Evolutionary conservation across 1,140 invertebrate species (phyloP).

Genomic region (honey bee (Apis mellifera)): Amel_HAv3.1 CM009937.2:9811001-9811500

Average conservation of each 20-base stretch:
- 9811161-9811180: too few species aligned
- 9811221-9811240: too few species aligned
- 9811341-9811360: not conserved
- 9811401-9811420: slow-evolving; percentile 11
- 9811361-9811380: not conserved
- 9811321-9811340: too few species aligned
- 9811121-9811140: too few species aligned
- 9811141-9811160: too few species aligned
- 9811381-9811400: not conserved
- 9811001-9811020: not conserved
- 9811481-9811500: not conserved
- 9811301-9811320: too few species aligned
- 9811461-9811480: not conserved
- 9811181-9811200: too few species aligned
- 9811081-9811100: slow-evolving; percentile 11
- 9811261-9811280: too few species aligned
- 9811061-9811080: slow-evolving; percentile 29
- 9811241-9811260: too few species aligned
- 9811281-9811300: too few species aligned
- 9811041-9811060: not conserved
- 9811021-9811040: not conserved
- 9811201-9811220: too few species aligned
- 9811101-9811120: not conserved
- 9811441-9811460: not conserved
- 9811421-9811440: slow-evolving; percentile 10